Evolutionary conservation across 2,888 invertebrate genomes (phyloP).

Genomic region (Villa cingulata): DNA sequence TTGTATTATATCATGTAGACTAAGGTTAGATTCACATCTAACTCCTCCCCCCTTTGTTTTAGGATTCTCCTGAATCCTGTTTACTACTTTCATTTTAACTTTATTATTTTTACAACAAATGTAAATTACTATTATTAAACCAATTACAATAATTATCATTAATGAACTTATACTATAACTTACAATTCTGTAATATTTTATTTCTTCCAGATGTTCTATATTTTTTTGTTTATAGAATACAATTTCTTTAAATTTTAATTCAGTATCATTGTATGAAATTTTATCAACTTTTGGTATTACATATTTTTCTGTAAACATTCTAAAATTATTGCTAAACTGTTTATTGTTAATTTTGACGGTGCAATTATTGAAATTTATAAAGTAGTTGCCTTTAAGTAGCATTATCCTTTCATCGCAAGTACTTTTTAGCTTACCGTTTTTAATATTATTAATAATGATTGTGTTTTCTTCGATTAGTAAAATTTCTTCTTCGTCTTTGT

Average conservation of each 20-base stretch:
- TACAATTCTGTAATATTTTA: background rate
- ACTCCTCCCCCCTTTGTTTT: slow-evolving; percentile 1
- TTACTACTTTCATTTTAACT: background rate
- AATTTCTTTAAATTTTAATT: background rate
- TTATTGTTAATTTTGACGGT: background rate
- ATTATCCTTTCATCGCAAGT: slow-evolving; percentile 2
- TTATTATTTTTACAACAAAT: background rate
- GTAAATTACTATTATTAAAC: too few species aligned
- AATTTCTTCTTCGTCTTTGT: background rate
- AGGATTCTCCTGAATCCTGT: background rate
- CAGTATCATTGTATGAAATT: background rate
- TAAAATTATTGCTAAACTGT: background rate
- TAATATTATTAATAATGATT: background rate
- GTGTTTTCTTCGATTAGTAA: background rate
- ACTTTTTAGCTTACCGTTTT: background rate
- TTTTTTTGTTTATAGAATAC: background rate
- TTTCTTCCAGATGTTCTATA: background rate
- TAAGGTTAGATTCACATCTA: background rate
- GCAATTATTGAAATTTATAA: slow-evolving; percentile 2
- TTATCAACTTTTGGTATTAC: slow-evolving; percentile 1
- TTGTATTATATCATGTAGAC: too few species aligned
- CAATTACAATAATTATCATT: background rate
- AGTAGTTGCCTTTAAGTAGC: background rate
- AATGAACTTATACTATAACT: background rate
- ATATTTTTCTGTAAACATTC: background rate